These are phyloP conservation scores for Megaceryle alcyon DNA, from an alignment of 2,797 vertebrate genomes.

Conservation along the genomic window DNA sequence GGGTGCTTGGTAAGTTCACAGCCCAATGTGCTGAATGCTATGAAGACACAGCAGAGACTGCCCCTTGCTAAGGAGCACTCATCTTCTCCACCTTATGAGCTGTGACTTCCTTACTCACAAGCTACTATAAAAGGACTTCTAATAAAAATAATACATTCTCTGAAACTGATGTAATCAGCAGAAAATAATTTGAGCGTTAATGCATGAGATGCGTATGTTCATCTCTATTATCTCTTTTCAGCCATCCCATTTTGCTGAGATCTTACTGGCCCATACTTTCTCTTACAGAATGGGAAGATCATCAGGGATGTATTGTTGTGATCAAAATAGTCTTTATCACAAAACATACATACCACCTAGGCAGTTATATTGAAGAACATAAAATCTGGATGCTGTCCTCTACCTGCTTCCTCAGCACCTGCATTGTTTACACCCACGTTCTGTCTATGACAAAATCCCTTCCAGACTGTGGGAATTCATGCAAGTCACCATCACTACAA, in stretches of 20 bases:
- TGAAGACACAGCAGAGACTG: background rate
- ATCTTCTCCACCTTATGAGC: background rate
- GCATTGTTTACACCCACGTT: background rate
- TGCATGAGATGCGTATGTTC: background rate
- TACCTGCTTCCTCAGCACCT: background rate
- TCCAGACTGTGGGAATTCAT: background rate
- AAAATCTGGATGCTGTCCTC: background rate
- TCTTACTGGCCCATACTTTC: background rate
- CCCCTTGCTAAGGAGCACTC: background rate
- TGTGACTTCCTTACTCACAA: constrained; percentile 22
- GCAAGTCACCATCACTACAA: background rate
- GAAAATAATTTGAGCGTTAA: constrained; percentile 31
- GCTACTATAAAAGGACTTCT: background rate
- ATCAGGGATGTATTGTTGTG: background rate
- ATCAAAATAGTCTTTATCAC: background rate
- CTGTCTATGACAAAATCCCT: background rate
- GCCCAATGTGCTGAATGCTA: background rate
- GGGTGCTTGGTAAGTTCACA: background rate
- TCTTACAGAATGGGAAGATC: background rate
- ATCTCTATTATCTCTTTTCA: background rate
- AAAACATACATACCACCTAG: background rate
- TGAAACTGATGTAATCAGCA: constrained; percentile 11
- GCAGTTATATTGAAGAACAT: background rate
- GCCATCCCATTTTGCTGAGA: background rate
- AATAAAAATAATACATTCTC: constrained; percentile 8